A percentile compares a stretch with the other conserved stretches of the same genome.
These are phyloP conservation scores for Cataglyphis livida DNA, from an alignment of 2,888 invertebrate species.

Conservation along the genomic window DNA sequence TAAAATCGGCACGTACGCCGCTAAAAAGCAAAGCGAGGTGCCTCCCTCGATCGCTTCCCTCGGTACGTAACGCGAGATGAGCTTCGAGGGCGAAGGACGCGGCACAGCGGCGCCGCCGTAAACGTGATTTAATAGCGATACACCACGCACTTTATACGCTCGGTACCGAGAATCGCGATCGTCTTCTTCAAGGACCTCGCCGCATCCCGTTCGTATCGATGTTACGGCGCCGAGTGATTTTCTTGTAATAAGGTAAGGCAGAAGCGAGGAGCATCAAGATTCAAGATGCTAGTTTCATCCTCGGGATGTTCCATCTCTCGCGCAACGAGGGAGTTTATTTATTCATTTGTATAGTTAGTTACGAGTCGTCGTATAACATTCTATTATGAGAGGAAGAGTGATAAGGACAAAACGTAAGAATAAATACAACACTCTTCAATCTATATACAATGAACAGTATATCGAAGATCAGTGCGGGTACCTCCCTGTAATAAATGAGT, in stretches of 20 bases:
- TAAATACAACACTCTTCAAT: background rate
- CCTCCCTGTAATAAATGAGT: background rate
- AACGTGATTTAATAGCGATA: conserved; percentile 66
- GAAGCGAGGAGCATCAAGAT: conserved; percentile 32
- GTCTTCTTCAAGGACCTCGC: conserved; percentile 43
- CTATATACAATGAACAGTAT: background rate
- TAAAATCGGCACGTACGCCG: conserved; percentile 55
- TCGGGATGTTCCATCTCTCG: conserved; percentile 16
- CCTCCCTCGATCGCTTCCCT: conserved; percentile 9
- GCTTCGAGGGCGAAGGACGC: conserved; percentile 42
- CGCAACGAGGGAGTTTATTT: background rate
- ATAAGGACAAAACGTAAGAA: background rate
- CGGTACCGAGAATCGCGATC: conserved; percentile 57
- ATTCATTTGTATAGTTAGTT: background rate
- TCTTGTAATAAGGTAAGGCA: conserved; percentile 52
- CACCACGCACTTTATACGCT: conserved; percentile 46
- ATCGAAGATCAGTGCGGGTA: background rate
- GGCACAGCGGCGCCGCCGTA: conserved; percentile 47
- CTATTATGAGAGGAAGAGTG: background rate
- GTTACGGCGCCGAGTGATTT: conserved; percentile 59
- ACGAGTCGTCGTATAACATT: background rate
- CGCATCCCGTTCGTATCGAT: conserved; percentile 46
- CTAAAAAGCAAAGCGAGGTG: conserved; percentile 6
- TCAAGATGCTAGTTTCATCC: conserved; percentile 24
- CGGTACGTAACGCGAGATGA: conserved; percentile 38